phyloP scores from a whole-genome alignment of 2,797 vertebrate genomes.

The Rhincodon typus region DNA sequence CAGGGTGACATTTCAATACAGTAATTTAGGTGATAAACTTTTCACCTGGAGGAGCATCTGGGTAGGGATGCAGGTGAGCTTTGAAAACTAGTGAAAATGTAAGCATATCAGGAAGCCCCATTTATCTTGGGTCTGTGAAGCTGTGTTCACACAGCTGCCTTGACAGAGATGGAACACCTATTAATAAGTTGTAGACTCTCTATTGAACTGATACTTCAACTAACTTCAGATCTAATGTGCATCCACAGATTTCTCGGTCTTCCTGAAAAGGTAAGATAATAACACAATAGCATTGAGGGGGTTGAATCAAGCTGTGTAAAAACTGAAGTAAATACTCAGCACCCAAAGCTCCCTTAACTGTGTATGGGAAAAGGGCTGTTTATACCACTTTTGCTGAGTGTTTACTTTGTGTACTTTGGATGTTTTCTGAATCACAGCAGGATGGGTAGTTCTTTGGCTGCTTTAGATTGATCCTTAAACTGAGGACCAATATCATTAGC shows the following conservation, averaged over 20 bases:
- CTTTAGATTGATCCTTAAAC: neutral
- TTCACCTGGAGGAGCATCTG: neutral
- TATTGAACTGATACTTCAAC: neutral
- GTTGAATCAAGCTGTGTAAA: neutral
- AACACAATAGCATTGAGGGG: neutral
- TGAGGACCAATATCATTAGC: neutral
- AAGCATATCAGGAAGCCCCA: neutral
- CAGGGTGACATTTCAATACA: neutral
- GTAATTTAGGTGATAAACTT: neutral
- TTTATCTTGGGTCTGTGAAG: neutral
- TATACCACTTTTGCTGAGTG: neutral
- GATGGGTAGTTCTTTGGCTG: neutral
- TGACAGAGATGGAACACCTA: neutral
- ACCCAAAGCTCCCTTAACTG: neutral
- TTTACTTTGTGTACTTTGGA: neutral
- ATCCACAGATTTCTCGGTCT: neutral
- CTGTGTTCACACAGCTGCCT: neutral
- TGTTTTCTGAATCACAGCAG: neutral
- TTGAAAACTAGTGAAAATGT: neutral
- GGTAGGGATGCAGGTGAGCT: neutral
- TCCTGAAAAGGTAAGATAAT: neutral
- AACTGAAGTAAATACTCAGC: neutral
- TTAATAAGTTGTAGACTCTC: neutral
- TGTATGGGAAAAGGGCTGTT: neutral
- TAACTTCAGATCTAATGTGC: neutral